These are phyloP conservation scores for Staurois parvus DNA, from an alignment of 2,797 vertebrate genomes.

Conservation along the genomic window DNA sequence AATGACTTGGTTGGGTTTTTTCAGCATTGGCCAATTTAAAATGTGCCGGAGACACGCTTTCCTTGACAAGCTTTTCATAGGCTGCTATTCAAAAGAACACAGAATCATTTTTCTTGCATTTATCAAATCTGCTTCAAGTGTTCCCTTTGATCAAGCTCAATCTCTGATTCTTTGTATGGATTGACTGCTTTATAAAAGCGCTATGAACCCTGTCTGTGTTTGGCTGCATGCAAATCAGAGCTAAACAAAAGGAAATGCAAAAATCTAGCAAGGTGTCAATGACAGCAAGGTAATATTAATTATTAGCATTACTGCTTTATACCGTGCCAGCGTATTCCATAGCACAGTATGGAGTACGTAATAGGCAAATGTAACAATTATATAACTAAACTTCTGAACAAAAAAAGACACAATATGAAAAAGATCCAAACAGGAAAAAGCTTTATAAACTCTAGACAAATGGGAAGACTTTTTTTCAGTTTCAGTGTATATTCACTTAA, in stretches of 20 bases:
- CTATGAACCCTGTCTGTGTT: not conserved
- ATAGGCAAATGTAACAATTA: not conserved
- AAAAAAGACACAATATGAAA: not conserved
- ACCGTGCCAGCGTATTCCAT: not conserved
- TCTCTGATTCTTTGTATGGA: not conserved
- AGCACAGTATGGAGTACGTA: not conserved
- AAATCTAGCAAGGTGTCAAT: conserved; percentile 6
- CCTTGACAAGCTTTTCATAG: conserved; percentile 21
- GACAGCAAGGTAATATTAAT: conserved; percentile 3
- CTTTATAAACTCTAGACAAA: not conserved
- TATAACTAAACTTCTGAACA: not conserved
- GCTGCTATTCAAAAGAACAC: conserved; percentile 28
- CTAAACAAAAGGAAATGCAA: not conserved
- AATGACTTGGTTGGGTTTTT: conserved; percentile 45
- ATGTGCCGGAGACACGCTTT: conserved; percentile 20
- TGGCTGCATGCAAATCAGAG: conserved; percentile 1
- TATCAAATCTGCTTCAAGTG: conserved; percentile 30
- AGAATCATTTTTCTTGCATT: conserved; percentile 38
- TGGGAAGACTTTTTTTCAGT: too few relatives aligned
- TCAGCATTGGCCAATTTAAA: conserved; percentile 34
- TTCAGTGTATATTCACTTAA: not conserved
- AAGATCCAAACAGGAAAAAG: not conserved
- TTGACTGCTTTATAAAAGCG: conserved; percentile 16
- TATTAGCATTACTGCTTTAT: not conserved
- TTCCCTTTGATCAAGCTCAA: not conserved